A percentile compares a stretch with the other conserved stretches of the same genome.
phyloP scores from a whole-genome alignment of 2,113 vertebrate species.

The Procapra przewalskii region DNA sequence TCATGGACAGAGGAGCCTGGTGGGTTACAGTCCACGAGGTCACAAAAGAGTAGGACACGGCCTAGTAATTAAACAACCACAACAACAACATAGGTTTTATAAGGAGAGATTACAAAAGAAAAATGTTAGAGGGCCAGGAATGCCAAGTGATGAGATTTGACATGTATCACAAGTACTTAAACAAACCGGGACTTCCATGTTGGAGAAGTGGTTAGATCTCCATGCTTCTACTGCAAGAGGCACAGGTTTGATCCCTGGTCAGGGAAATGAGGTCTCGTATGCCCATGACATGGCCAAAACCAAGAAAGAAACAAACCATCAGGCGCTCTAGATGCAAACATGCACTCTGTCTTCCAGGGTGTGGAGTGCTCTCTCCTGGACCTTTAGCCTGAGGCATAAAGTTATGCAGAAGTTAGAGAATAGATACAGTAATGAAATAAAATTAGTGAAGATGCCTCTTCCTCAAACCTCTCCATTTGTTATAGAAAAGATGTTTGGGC shows the following conservation, averaged over 20 bases:
- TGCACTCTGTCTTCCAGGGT: neutral
- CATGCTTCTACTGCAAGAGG: too few species aligned
- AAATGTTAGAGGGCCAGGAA: neutral
- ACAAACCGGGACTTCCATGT: too few species aligned
- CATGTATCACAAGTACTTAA: neutral
- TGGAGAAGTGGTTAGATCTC: too few species aligned
- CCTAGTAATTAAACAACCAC: too few species aligned
- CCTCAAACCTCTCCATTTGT: neutral
- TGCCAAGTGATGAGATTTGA: neutral
- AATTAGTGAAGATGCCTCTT: neutral
- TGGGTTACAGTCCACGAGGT: too few species aligned
- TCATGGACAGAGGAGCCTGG: too few species aligned
- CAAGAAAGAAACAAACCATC: neutral
- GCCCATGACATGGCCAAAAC: too few species aligned
- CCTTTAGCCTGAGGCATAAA: neutral
- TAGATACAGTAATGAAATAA: neutral
- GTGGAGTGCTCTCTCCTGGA: neutral
- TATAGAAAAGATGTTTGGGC: neutral
- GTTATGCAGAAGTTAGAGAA: neutral
- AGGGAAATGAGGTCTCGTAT: too few species aligned
- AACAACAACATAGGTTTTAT: neutral
- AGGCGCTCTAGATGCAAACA: neutral
- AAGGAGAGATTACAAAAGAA: neutral
- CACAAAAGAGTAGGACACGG: too few species aligned
- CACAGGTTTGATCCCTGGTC: too few species aligned